Evolutionary conservation across 2,113 vertebrate species (phyloP), one percentile per base, ranked within the genome.

Genomic region (Gymnorhina tibicen): DNA sequence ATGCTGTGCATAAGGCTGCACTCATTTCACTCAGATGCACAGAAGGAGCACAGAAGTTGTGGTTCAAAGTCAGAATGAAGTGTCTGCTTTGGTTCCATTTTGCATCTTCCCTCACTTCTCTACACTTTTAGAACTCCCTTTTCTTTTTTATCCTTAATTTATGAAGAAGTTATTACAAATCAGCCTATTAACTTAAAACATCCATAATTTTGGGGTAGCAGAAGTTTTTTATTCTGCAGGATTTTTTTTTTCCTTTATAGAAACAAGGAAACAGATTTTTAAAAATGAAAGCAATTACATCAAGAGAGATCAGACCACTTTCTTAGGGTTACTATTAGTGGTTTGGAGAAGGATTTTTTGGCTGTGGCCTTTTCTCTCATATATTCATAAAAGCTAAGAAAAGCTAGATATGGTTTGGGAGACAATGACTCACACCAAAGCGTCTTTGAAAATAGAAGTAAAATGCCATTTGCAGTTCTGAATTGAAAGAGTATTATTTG

Each of bases 341-440:
- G 96, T 84, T 89, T 95, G 76, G 64, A 96, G 44, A 69, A 93
- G 37, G 52, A 84, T 88, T 86, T 93, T 87, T 78, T 95, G 66
- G 69, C 62, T 94, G 16, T 41, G 33, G 74, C 42, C 85, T 90
- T 52, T 85, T 89, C 76, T 91, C 76, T 85, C 79, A 68, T 70
- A 44, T 90, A 91, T 74, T 95, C 85, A 93, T 17, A 92, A 80
- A 94, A 86, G 85, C 95, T 96, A 96, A 96, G 85, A 94, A 97
- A 88, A 93, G 68, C 47, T 81, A 90, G 75, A 75, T 95, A 93
- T 58, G 92, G 96, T 92, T 94, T 94, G 73, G 79, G 80, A 95
- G 52, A 88, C 72, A 88, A 60, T 68, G 75, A 88, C 85, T 89
- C 6, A 13, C 62, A 94, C 64, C 16, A 35, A 95, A 95, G 37